phyloP scores from a whole-genome alignment of 2,888 invertebrate genomes.

The Drosophila sordidula region DNA sequence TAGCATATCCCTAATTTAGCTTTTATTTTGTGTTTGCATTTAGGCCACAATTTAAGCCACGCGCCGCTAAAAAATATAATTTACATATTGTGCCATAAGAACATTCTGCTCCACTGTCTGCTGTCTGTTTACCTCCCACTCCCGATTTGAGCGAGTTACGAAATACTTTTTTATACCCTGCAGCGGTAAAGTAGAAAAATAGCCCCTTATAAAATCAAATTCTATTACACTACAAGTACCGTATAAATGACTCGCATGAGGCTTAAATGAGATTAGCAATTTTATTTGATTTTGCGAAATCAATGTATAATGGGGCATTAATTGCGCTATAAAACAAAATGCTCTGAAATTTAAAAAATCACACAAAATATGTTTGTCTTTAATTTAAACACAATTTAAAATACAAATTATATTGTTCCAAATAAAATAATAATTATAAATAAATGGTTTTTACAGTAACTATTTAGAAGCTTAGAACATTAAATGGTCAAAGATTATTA shows the following conservation, averaged over 20 bases:
- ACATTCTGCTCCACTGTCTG: slow-evolving; percentile 18
- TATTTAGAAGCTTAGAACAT: too few species aligned
- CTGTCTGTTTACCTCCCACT: not conserved
- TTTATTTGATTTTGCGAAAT: not conserved
- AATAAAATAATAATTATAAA: too few species aligned
- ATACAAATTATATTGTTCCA: too few species aligned
- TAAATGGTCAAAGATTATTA: too few species aligned
- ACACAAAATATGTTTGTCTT: too few species aligned
- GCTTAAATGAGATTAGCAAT: not conserved
- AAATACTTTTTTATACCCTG: slow-evolving; percentile 29
- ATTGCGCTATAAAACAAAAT: too few species aligned
- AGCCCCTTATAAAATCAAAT: not conserved
- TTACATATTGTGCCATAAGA: slow-evolving; percentile 60
- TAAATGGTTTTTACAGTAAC: too few species aligned
- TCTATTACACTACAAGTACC: not conserved
- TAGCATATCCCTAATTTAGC: not conserved
- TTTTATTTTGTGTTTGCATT: slow-evolving; percentile 6
- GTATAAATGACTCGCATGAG: not conserved
- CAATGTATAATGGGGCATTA: not conserved
- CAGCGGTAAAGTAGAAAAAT: not conserved
- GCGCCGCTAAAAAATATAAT: slow-evolving; percentile 45
- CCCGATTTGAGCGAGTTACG: not conserved
- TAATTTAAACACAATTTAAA: too few species aligned
- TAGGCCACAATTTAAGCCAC: slow-evolving; percentile 41
- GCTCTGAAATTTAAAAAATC: too few species aligned